Conservation (phyloP, 2,888 invertebrate genomes). For the Neoscelio sp. region DNA sequence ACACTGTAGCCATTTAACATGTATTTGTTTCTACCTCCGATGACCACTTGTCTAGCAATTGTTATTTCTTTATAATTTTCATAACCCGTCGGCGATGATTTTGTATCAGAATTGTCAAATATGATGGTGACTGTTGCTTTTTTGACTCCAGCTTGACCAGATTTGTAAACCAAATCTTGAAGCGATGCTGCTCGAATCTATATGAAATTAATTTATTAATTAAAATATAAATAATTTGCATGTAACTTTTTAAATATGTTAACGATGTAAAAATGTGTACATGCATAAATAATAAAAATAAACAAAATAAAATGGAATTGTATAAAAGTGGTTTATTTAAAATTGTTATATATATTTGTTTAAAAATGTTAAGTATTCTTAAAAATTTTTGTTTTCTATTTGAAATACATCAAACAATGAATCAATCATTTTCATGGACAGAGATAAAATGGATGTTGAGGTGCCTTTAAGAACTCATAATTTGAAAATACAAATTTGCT, state of each 20-base stretch:
- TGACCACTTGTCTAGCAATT: constrained; percentile 94
- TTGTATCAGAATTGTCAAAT: constrained; percentile 95
- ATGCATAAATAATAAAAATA: background rate
- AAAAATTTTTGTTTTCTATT: too few relatives aligned
- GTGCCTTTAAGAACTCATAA: too few relatives aligned
- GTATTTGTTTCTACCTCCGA: constrained; percentile 96
- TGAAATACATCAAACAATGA: too few relatives aligned
- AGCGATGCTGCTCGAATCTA: constrained; percentile 95
- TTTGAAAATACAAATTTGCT: too few relatives aligned
- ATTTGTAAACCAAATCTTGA: constrained; percentile 98
- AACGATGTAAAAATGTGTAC: constrained; percentile 5
- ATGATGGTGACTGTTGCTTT: constrained; percentile 98
- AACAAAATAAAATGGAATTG: too few relatives aligned
- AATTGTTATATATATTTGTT: too few relatives aligned
- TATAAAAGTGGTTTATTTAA: too few relatives aligned
- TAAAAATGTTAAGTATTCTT: too few relatives aligned
- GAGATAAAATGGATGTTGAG: too few relatives aligned
- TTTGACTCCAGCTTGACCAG: constrained; percentile 97
- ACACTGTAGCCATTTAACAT: constrained; percentile 96
- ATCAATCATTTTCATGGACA: too few relatives aligned
- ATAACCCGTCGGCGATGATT: constrained; percentile 95
- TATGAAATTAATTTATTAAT: constrained; percentile 17
- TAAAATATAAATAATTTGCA: too few relatives aligned
- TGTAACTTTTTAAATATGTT: too few relatives aligned
- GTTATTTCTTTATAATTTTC: constrained; percentile 95